Conservation (phyloP, 1,140 invertebrate genomes). For the Stegodyphus mimosarum region DNA sequence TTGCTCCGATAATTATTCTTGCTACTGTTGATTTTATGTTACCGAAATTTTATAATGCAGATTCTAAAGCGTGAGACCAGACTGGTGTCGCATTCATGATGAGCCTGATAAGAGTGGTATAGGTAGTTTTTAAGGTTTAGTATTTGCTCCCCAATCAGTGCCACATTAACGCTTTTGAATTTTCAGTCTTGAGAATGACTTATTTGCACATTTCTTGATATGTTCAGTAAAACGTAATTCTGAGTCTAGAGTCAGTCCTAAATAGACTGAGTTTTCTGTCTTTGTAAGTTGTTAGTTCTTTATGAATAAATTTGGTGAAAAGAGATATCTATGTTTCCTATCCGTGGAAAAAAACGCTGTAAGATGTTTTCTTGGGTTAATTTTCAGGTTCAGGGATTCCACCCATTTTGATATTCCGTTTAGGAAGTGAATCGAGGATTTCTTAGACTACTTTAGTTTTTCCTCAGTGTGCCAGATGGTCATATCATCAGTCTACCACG, state of each 20-base stretch:
- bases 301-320: too few species aligned
- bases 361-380: too few species aligned
- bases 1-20: background rate
- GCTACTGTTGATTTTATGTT: background rate
- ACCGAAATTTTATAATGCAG: background rate
- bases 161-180: background rate
- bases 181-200: background rate
- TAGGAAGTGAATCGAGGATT: too few species aligned
- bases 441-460: too few species aligned
- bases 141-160: background rate
- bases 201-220: conserved; percentile 8
- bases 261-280: conserved; percentile 8
- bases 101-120: background rate
- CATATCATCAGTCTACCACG: too few species aligned
- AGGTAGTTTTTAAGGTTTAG: background rate
- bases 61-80: background rate
- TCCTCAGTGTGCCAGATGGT: too few species aligned
- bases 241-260: conserved; percentile 1
- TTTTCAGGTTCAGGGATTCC: too few species aligned
- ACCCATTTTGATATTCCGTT: too few species aligned
- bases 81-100: background rate
- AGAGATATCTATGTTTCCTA: too few species aligned
- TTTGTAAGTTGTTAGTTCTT: background rate
- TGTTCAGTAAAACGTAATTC: conserved; percentile 9
- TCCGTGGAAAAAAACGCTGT: too few species aligned